Evolutionary conservation across 37 sponge, comb jelly and placozoan species (phyloP).

Genomic region (Petrosia ficiformis): DNA sequence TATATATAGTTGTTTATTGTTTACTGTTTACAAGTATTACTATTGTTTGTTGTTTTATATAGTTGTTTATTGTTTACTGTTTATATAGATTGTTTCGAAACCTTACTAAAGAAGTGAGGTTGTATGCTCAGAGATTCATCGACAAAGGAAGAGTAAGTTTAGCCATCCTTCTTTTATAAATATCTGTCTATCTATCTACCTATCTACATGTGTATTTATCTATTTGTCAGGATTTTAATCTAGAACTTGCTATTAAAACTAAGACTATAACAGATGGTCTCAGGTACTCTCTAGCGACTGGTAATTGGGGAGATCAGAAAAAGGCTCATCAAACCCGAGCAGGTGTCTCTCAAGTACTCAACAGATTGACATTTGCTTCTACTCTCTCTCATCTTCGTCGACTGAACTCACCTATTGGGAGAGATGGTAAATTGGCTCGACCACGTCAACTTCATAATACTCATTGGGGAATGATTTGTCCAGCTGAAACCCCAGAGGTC

Average conservation of each 20-base stretch:
- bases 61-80: not conserved
- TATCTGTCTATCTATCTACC: too few species aligned
- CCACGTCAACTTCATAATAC: conserved; percentile 99
- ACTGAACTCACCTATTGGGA: conserved; percentile 98
- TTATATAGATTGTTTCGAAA: conserved; percentile 95
- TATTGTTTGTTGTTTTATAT: not conserved
- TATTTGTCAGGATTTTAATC: conserved; percentile 85
- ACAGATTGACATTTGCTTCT: conserved; percentile 97
- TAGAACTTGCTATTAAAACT: conserved; percentile 93
- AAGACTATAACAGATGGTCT: conserved; percentile 96
- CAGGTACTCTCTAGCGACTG: conserved; percentile 98
- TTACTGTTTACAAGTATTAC: not conserved
- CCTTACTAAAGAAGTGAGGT: conserved; percentile 93
- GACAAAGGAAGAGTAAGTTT: conserved; percentile 87
- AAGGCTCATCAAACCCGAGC: conserved; percentile 98
- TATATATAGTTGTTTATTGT: not conserved
- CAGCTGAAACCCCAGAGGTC: conserved; percentile 99
- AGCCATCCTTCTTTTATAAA: not conserved
- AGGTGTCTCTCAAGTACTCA: conserved; percentile 98
- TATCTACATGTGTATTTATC: not conserved
- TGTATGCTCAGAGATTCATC: conserved; percentile 95
- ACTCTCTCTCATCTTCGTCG: conserved; percentile 96
- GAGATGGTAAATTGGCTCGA: conserved; percentile 97
- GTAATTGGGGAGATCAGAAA: conserved; percentile 99
- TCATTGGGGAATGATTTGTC: conserved; percentile 99